Evolutionary conservation across 2,797 vertebrate species (phyloP).

Genomic region (Austrolebias charrua): DNA sequence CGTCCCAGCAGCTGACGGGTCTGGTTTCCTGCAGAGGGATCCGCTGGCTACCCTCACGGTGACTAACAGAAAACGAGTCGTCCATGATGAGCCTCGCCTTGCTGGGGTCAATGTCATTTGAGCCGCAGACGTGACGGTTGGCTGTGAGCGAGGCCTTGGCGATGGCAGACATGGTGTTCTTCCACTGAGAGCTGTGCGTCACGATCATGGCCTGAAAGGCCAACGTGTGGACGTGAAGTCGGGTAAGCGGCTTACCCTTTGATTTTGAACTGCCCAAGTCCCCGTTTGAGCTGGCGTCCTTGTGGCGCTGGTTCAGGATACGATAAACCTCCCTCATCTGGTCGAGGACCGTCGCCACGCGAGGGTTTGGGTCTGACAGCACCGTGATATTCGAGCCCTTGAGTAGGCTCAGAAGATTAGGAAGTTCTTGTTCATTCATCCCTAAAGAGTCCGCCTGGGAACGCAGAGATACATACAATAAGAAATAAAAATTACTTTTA

Average conservation of each 20-base stretch:
- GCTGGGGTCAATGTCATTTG: constrained; percentile 80
- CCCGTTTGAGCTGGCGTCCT: constrained; percentile 17
- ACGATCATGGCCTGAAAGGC: constrained; percentile 88
- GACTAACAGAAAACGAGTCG: constrained; percentile 85
- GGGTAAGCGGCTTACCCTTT: constrained; percentile 69
- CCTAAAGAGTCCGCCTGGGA: constrained; percentile 82
- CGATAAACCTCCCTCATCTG: constrained; percentile 87
- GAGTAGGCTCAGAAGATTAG: constrained; percentile 84
- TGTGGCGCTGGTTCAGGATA: constrained; percentile 75
- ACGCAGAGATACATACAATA: constrained; percentile 25
- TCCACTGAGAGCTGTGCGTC: constrained; percentile 80
- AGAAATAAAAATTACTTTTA: not conserved
- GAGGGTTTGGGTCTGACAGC: constrained; percentile 85
- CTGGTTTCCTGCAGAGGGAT: constrained; percentile 80
- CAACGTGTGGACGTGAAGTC: constrained; percentile 85
- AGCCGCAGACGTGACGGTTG: constrained; percentile 87
- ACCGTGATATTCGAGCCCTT: constrained; percentile 83
- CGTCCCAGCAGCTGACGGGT: constrained; percentile 86
- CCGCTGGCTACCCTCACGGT: constrained; percentile 80
- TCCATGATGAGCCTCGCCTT: constrained; percentile 88
- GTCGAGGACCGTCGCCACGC: constrained; percentile 85
- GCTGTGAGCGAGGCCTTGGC: constrained; percentile 87
- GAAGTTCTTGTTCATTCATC: constrained; percentile 89
- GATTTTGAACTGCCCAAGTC: not conserved
- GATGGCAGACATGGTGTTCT: constrained; percentile 87